Evolutionary conservation across 2,113 vertebrate genomes (phyloP).

Genomic region (Poicephalus gulielmi): DNA sequence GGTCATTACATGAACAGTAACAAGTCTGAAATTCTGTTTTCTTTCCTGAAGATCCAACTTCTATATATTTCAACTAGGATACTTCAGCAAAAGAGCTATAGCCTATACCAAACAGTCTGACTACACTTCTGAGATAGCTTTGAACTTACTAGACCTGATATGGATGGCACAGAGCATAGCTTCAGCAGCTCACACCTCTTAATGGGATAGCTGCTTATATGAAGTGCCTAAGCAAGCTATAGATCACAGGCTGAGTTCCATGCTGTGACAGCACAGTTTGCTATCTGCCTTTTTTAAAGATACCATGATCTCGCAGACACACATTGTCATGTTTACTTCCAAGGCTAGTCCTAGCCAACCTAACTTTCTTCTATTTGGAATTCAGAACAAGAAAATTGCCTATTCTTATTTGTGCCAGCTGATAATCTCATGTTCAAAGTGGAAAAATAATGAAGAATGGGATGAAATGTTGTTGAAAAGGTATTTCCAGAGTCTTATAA

Average conservation of each 20-base stretch:
- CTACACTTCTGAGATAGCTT: neutral
- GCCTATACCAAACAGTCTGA: neutral
- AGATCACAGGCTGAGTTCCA: neutral
- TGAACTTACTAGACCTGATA: neutral
- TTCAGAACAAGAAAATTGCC: neutral
- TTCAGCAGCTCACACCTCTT: neutral
- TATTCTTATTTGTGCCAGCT: neutral
- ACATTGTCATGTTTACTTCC: neutral
- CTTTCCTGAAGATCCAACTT: neutral
- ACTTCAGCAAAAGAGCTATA: neutral
- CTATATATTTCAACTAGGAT: neutral
- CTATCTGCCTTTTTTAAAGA: neutral
- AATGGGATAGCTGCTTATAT: neutral
- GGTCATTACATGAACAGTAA: neutral
- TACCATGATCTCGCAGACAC: neutral
- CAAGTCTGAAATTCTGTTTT: neutral
- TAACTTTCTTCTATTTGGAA: neutral
- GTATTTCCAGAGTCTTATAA: neutral
- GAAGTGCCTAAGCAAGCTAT: neutral
- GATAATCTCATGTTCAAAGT: neutral
- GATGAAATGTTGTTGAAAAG: neutral
- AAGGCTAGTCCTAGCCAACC: neutral
- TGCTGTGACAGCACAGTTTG: neutral
- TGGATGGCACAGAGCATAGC: neutral
- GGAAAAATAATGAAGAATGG: neutral